Evolutionary conservation across 2,797 vertebrate genomes (phyloP).

Genomic region (Rhynchotus rufescens): DNA sequence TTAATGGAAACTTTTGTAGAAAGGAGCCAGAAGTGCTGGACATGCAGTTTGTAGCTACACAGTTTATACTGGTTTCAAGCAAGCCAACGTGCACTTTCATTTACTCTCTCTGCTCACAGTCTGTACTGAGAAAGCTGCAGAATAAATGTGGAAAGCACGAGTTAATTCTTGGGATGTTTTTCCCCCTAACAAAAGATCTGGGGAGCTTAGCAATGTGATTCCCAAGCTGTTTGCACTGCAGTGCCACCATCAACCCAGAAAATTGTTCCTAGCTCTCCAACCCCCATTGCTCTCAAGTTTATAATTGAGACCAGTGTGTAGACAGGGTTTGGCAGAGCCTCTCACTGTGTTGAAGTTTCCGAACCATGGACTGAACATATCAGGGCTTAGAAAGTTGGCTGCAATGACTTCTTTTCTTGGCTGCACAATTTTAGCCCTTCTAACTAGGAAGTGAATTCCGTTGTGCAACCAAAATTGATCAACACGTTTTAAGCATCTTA

Average conservation of each 20-base stretch:
- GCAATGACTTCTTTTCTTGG: neutral
- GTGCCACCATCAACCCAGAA: neutral
- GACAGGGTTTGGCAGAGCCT: fast-evolving
- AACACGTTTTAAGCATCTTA: neutral
- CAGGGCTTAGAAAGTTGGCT: fast-evolving
- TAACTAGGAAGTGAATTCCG: neutral
- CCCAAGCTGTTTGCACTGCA: neutral
- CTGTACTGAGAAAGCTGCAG: neutral
- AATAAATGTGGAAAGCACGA: neutral
- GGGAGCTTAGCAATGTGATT: neutral
- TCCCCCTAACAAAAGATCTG: neutral
- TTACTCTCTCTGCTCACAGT: neutral
- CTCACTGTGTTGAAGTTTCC: neutral
- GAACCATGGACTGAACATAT: neutral
- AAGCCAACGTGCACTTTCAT: fast-evolving
- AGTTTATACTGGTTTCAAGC: neutral
- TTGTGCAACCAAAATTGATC: neutral
- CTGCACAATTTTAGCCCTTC: neutral
- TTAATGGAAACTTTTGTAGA: neutral
- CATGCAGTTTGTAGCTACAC: neutral
- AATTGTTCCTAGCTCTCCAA: neutral
- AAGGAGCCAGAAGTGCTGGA: neutral
- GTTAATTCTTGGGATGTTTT: neutral
- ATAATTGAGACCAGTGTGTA: fast-evolving
- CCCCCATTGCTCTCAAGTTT: neutral